A percentile compares a stretch with the other conserved stretches of the same genome.
Conservation (phyloP, 2,113 vertebrate species). For the Rhagologus leucostigma region DNA sequence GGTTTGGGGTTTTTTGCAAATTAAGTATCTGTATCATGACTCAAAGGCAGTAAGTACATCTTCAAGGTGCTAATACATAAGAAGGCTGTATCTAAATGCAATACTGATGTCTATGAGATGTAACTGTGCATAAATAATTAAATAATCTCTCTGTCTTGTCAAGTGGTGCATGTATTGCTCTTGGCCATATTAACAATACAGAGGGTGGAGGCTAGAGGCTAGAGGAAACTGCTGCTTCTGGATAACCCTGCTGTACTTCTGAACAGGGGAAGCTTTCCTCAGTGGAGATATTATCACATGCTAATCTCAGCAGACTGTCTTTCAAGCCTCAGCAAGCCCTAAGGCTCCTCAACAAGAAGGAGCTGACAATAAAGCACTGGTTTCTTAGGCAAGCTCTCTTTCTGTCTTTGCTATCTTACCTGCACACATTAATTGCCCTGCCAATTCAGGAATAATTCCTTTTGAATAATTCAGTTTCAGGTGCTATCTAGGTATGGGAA, state of each 20-base stretch:
- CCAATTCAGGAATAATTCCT: not conserved
- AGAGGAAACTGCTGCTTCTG: not conserved
- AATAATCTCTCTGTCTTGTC: not conserved
- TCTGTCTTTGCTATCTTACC: not conserved
- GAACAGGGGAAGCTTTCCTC: not conserved
- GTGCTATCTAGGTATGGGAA: not conserved
- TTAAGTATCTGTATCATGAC: not conserved
- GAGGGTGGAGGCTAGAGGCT: not conserved
- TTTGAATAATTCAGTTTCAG: not conserved
- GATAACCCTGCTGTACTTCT: not conserved
- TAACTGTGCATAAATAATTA: not conserved
- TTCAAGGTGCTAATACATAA: not conserved
- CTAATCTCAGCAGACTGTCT: not conserved
- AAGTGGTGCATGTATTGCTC: not conserved
- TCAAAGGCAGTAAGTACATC: not conserved
- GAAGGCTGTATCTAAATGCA: not conserved
- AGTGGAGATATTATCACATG: not conserved
- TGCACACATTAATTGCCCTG: not conserved
- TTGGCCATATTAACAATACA: not conserved
- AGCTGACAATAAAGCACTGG: not conserved
- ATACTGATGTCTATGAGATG: not conserved
- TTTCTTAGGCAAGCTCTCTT: not conserved
- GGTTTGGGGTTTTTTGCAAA: not conserved
- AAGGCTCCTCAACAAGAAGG: not conserved
- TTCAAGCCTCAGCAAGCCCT: not conserved